These are phyloP conservation scores for Sander lucioperca DNA, from an alignment of 2,113 vertebrate genomes.

Conservation along the genomic window DNA sequence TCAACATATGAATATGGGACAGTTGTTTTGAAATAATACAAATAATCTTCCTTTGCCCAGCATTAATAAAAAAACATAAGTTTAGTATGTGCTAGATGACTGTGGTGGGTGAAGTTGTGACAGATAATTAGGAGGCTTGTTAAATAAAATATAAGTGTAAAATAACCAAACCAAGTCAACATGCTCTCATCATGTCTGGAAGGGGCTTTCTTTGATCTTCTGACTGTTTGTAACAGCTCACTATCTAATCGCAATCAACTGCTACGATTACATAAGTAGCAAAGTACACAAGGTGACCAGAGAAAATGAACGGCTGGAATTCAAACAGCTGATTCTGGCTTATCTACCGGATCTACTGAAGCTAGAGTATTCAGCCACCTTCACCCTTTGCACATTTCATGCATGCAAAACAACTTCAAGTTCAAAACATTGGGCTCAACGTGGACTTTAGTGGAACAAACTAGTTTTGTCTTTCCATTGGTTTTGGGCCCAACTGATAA, in stretches of 20 bases:
- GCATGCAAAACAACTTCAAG: slow-evolving; percentile 8
- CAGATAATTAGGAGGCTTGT: not conserved
- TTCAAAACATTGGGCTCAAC: not conserved
- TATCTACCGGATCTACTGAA: not conserved
- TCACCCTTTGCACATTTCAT: slow-evolving; percentile 32
- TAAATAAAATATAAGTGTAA: not conserved
- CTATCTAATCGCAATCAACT: slow-evolving; percentile 10
- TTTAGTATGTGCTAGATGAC: no score
- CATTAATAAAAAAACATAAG: no score
- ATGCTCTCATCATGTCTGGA: not conserved
- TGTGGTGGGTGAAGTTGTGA: not conserved
- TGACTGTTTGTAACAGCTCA: not conserved
- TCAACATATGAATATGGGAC: no score
- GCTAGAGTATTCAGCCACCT: not conserved
- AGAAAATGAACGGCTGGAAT: slow-evolving; percentile 23
- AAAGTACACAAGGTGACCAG: slow-evolving; percentile 18
- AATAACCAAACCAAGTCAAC: not conserved
- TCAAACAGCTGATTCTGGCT: slow-evolving; percentile 9
- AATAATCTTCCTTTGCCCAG: no score
- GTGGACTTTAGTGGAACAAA: not conserved
- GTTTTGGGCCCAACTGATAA: not conserved
- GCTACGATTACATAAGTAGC: not conserved
- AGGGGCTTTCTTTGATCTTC: not conserved
- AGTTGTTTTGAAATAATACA: no score
- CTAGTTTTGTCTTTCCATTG: not conserved